phyloP scores from a whole-genome alignment of 2,888 invertebrate genomes.

The Acronicta aceris region DNA sequence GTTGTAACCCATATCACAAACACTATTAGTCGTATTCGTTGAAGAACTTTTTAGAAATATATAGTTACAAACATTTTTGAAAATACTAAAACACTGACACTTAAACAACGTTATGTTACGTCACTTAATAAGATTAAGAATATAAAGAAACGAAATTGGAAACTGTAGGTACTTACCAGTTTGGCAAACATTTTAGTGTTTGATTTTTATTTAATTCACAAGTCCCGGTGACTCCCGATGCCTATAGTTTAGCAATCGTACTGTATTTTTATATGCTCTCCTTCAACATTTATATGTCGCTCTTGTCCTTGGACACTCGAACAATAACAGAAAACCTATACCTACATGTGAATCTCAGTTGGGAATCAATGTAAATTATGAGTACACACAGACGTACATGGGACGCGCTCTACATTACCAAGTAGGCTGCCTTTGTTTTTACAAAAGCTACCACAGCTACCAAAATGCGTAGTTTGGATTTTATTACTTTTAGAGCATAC shows the following conservation, averaged over 20 bases:
- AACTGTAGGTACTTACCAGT: slow-evolving; percentile 77
- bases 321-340: slow-evolving; percentile 82
- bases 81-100: not conserved
- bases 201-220: slow-evolving; percentile 24
- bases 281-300: slow-evolving; percentile 78
- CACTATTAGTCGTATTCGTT: not conserved
- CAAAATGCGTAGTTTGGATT: slow-evolving; percentile 59
- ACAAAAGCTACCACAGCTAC: slow-evolving; percentile 62
- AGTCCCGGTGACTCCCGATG: slow-evolving; percentile 51
- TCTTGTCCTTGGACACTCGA: slow-evolving; percentile 78
- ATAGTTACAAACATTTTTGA: not conserved
- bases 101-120: not conserved
- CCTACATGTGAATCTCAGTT: slow-evolving; percentile 70
- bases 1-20: not conserved
- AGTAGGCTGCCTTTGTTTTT: slow-evolving; percentile 82
- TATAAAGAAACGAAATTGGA: not conserved
- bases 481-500: slow-evolving; percentile 61
- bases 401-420: slow-evolving; percentile 80
- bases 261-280: slow-evolving; percentile 72
- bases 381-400: slow-evolving; percentile 74
- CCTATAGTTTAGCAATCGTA: slow-evolving; percentile 64
- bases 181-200: slow-evolving; percentile 76
- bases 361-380: slow-evolving; percentile 85
- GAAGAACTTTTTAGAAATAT: not conserved
- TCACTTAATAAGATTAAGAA: not conserved